Percentiles rank a stretch among this genome's conserved stretches.
These are phyloP conservation scores for Pipistrellus pygmaeus DNA, from an alignment of 2,797 vertebrate genomes.

Conservation along the genomic window DNA sequence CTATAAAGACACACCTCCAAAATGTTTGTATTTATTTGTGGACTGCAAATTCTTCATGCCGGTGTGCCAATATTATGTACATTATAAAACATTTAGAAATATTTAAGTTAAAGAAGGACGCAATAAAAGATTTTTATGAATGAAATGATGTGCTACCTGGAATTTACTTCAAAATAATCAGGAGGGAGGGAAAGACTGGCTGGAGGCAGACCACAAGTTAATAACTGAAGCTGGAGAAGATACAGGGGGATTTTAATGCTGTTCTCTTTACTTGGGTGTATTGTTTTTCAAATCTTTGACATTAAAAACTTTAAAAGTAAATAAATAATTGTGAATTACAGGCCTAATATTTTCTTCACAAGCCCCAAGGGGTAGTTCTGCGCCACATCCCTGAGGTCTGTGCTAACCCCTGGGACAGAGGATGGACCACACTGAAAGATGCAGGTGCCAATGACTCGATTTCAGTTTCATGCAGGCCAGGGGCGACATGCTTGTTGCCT, in stretches of 20 bases:
- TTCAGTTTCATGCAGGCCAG: not conserved
- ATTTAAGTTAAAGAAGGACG: not conserved
- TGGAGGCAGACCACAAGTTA: not conserved
- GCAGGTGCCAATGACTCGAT: not conserved
- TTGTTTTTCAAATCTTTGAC: not conserved
- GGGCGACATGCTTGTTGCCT: not conserved
- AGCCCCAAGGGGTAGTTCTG: not conserved
- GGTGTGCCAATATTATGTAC: not conserved
- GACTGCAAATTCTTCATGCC: not conserved
- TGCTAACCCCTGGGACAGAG: not conserved
- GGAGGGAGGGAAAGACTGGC: not conserved
- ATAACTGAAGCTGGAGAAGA: not conserved
- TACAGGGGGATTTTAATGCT: not conserved
- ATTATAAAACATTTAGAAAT: conserved; percentile 11
- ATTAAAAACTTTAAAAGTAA: not conserved
- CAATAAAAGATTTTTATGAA: not conserved
- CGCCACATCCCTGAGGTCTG: not conserved
- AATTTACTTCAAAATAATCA: conserved; percentile 22
- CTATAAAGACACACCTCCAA: not conserved
- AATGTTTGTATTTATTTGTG: not conserved
- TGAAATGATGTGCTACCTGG: not conserved
- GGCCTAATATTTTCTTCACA: conserved; percentile 46
- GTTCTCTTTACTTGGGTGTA: not conserved
- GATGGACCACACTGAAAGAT: not conserved
- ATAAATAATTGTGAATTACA: conserved; percentile 18